phyloP scores from a whole-genome alignment of 2,113 vertebrate species.

The Cephalopholis sonnerati region DNA sequence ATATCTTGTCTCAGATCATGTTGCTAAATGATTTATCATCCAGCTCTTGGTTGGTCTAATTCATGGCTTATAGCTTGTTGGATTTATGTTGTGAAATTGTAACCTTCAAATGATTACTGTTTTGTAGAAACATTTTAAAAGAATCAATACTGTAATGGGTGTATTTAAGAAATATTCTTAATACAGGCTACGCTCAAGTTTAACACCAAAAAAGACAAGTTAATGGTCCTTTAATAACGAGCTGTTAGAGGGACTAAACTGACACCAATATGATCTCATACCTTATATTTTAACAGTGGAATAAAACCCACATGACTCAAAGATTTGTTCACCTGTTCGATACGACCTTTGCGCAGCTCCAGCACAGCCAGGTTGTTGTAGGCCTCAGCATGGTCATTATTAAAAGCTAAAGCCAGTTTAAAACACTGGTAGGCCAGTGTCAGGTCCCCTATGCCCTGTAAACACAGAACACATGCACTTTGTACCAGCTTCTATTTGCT shows the following conservation, averaged over 20 bases:
- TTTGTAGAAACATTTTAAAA: background rate
- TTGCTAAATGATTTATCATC: background rate
- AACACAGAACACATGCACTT: conserved; percentile 38
- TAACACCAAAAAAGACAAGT: background rate
- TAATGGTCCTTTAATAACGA: background rate
- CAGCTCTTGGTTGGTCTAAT: background rate
- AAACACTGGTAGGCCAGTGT: conserved; percentile 95
- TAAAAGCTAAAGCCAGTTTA: conserved; percentile 91
- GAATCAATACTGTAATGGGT: background rate
- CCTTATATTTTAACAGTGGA: conserved; percentile 1
- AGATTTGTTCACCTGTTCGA: conserved; percentile 89
- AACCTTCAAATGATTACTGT: conserved; percentile 1
- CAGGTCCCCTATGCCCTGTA: conserved; percentile 92
- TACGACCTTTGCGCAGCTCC: conserved; percentile 91
- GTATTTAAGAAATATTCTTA: background rate
- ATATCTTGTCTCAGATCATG: background rate
- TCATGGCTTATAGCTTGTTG: background rate
- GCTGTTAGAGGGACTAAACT: background rate
- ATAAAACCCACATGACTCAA: background rate
- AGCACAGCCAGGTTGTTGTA: conserved; percentile 97
- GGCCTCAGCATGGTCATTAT: conserved; percentile 93
- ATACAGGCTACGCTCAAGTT: background rate
- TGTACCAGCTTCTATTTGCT: background rate
- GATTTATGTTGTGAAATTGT: conserved; percentile 7
- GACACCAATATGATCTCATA: conserved; percentile 5